phyloP scores from a whole-genome alignment of 2,888 invertebrate species.

The Tetropium fuscum region DNA sequence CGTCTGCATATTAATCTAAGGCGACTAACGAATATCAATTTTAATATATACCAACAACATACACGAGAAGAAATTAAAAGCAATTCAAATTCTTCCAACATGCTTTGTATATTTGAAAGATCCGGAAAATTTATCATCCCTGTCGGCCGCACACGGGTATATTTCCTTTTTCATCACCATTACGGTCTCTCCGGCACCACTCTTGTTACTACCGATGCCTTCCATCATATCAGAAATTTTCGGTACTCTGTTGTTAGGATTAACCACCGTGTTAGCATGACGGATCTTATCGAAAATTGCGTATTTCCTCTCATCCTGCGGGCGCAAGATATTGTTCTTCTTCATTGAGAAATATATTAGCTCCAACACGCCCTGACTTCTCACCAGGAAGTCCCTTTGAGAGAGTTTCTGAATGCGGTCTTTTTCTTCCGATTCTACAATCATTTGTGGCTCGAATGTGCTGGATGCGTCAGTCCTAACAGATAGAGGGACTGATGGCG shows the following conservation, averaged over 20 bases:
- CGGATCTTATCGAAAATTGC: conserved; percentile 69
- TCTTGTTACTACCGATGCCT: conserved; percentile 49
- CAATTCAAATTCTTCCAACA: conserved; percentile 1
- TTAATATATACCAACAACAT: conserved; percentile 20
- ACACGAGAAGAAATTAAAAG: conserved; percentile 10
- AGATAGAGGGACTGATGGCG: conserved; percentile 36
- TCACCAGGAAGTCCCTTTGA: conserved; percentile 77
- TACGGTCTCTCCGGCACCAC: conserved; percentile 40
- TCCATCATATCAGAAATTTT: conserved; percentile 62
- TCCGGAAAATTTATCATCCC: neutral
- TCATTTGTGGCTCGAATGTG: conserved; percentile 76
- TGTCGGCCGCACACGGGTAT: conserved; percentile 27
- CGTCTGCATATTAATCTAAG: neutral
- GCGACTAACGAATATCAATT: neutral
- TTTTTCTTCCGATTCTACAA: conserved; percentile 78
- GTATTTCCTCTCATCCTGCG: conserved; percentile 76
- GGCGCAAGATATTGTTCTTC: conserved; percentile 74
- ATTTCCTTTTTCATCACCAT: conserved; percentile 32
- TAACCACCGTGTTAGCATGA: conserved; percentile 49
- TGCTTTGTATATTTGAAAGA: conserved; percentile 7
- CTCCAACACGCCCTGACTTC: conserved; percentile 78
- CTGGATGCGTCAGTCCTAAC: conserved; percentile 48
- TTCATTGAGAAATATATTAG: conserved; percentile 77
- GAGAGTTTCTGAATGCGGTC: conserved; percentile 75
- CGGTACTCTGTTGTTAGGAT: conserved; percentile 51